phyloP scores from a whole-genome alignment of 2,113 vertebrate species.

The Capreolus pygargus region DNA sequence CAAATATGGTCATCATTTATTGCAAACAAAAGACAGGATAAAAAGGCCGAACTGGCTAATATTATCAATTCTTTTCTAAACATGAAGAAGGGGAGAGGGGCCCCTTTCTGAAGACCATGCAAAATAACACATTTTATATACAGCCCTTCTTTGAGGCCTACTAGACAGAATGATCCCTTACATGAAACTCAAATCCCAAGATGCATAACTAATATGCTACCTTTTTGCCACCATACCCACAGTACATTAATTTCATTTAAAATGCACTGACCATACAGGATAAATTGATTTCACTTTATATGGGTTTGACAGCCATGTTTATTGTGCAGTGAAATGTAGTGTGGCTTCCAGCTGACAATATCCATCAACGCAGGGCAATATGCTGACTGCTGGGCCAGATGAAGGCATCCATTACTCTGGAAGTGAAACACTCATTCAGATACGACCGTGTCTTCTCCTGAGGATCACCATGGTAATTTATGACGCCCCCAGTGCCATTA shows the following conservation, averaged over 20 bases:
- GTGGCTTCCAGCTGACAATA: constrained; percentile 96
- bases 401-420: constrained; percentile 98
- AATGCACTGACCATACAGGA: constrained; percentile 97
- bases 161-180: constrained; percentile 68
- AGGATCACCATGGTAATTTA: constrained; percentile 94
- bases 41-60: background rate
- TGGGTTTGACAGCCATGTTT: constrained; percentile 99
- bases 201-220: constrained; percentile 92
- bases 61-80: constrained; percentile 34
- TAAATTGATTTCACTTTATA: constrained; percentile 99
- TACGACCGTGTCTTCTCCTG: constrained; percentile 90
- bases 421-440: constrained; percentile 90
- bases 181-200: constrained; percentile 76
- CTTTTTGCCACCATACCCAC: constrained; percentile 88
- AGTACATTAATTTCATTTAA: constrained; percentile 99
- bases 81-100: background rate
- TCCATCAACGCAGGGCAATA: constrained; percentile 97
- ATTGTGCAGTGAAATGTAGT: constrained; percentile 99
- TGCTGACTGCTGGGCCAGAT: constrained; percentile 98
- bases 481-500: constrained; percentile 89
- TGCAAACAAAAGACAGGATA: constrained; percentile 42
- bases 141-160: constrained; percentile 25
- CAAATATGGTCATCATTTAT: constrained; percentile 44
- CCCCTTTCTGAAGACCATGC: constrained; percentile 29
- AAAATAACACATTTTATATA: constrained; percentile 39